These are phyloP conservation scores for Drosophila oshimai DNA, from an alignment of 1,140 invertebrate species.

Conservation along the genomic window DNA sequence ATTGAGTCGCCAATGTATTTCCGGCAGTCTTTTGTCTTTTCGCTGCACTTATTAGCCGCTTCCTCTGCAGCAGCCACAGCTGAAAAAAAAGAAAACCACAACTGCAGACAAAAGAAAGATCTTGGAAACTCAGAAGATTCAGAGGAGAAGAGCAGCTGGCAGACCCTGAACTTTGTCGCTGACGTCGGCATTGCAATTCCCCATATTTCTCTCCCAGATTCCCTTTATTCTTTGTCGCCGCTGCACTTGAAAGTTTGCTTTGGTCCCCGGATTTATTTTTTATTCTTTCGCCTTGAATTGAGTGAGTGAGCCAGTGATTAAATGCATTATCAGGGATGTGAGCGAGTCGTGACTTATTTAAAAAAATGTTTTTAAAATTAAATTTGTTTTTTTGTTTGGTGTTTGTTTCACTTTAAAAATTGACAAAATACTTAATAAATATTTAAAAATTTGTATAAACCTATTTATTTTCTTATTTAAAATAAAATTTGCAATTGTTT, in stretches of 20 bases:
- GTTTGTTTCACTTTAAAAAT: no score
- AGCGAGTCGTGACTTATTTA: background rate
- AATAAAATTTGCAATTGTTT: no score
- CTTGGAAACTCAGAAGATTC: conserved; percentile 37
- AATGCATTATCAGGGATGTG: conserved; percentile 34
- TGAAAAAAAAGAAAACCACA: background rate
- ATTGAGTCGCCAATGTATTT: conserved; percentile 65
- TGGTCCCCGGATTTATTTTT: conserved; percentile 19
- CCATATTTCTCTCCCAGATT: conserved; percentile 25
- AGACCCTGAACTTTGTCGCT: conserved; percentile 71
- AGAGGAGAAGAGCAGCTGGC: conserved; percentile 44
- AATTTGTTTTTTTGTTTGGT: background rate
- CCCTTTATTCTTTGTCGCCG: conserved; percentile 43
- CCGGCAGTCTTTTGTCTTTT: conserved; percentile 54
- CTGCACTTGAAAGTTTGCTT: conserved; percentile 42
- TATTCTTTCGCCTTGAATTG: conserved; percentile 46
- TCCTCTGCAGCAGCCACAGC: conserved; percentile 45
- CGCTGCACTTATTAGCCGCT: conserved; percentile 68
- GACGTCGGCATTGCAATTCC: conserved; percentile 43
- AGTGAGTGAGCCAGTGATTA: conserved; percentile 59
- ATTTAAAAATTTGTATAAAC: no score
- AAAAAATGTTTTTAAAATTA: no score
- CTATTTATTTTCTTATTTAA: no score
- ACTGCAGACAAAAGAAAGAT: conserved; percentile 39
- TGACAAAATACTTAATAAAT: no score